Base-by-base conservation (phyloP, 2,113 vertebrate genomes). In the Platysternon megacephalum region DNA sequence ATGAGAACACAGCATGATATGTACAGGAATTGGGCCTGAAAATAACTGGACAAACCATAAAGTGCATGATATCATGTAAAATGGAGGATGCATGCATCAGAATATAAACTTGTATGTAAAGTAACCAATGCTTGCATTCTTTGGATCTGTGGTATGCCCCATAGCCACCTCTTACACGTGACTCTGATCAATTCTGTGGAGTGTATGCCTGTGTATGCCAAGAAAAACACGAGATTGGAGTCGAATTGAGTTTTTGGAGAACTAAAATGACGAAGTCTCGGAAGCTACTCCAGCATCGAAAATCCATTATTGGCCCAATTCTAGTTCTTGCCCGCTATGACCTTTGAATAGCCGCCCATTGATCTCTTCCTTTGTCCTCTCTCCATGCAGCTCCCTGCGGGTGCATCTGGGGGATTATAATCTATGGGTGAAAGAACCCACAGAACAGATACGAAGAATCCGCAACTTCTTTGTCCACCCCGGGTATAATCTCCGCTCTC, bases 391-490 rank as follows among this genome's bases (percentile, higher is more conserved):
- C 79, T n/a, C 3, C 12, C 95, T 96, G n/a, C n/a, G 10, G 19
- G 88, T 92, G 1, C 85, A 84, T 22, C 79, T 97, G 61, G 97
- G 97, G 6, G 87, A 72, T 0, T 94, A 97, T 82, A 93, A 94
- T 52, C 80, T 97, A 5, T 85, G 49, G 17, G 17, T 0, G 10
- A 44, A 2, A 10, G 97, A 97, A 0, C 74, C 85, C 85, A 91
- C 16, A 2, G 96, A 97, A 78, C 96, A 95, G 93, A 95, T 3
- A 10, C 79, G 89, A 3, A 58, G 0, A 1, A 94, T 96, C 68
- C 94, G 72, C 0, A 9, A 95, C 80, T 95, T 95, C 88, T 96
- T 96, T 86, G 91, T 94, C 2, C 97, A 97, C 91, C 97, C 97
- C 0, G 78, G 5, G 52, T 97, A 96, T 94, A 97, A 97, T 56